Base-by-base conservation (phyloP, 2,113 vertebrate genomes). In the Ictalurus punctatus region DNA sequence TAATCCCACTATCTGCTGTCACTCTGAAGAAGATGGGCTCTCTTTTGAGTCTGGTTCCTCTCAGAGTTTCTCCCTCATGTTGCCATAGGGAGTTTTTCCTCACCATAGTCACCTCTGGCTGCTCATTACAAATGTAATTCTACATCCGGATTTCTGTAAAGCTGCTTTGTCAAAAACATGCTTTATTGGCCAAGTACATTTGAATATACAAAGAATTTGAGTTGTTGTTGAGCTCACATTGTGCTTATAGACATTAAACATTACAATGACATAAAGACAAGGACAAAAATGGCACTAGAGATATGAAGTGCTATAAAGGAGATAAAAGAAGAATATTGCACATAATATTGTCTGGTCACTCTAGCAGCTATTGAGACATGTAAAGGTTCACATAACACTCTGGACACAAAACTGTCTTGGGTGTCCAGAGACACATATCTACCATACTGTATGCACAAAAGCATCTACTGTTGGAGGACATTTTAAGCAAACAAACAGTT, bases 401-500 rank as follows among this genome's bases (percentile, higher is more conserved):
- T 65, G 30, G 17, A 52, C 67, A 34, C 27, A 81, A 69, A 87
- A 69, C 16, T 10, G 40, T 48, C 79, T n/a, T 52, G 2, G 27
- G 40, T 74, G 59, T 81, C 16, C 52, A 90, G 63, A 74, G 44
- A 79, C 44, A 81, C n/a, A 17, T 37, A 69, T 16, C 44, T 67
- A 67, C 74, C 9, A 71, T 25, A 16, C 48, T 82, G 78, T 34
- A 69, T 69, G 19, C 79, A 61, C 12, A 52, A 83, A 83, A 17
- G 6, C 63, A 82, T 71, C 61, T 48, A 80, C 63, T 40, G 17
- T 61, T 87, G 59, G 37, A 63, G n/a, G 65, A 73, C 54, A 86
- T 69, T 89, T 83, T 48, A 58, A 54, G 40, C 30, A 89, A 86
- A 87, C 40, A 82, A 89, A 78, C 78, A 85, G 48, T 86, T 85